A percentile compares a stretch with the other conserved stretches of the same genome.
Evolutionary conservation across 2,797 vertebrate species (phyloP).

Genomic region (Nannoperca obscura): DNA sequence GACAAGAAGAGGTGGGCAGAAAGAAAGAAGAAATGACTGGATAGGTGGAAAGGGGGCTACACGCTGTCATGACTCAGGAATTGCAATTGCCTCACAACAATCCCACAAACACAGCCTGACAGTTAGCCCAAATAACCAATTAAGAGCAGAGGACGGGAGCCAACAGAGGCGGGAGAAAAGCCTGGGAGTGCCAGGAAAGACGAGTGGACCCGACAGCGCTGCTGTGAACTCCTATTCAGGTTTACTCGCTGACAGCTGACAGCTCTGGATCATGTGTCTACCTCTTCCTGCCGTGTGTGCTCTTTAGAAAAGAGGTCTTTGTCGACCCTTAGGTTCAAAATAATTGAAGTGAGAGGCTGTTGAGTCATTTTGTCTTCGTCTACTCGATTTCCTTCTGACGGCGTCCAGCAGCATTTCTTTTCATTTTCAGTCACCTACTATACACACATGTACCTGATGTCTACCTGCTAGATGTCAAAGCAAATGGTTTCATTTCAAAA

Average conservation of each 20-base stretch:
- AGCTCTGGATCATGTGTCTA: constrained; percentile 55
- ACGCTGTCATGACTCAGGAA: constrained; percentile 69
- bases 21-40: background rate
- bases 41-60: background rate
- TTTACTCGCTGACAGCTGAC: constrained; percentile 62
- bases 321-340: constrained; percentile 26
- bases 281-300: constrained; percentile 19
- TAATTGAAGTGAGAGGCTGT: constrained; percentile 6
- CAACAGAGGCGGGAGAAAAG: constrained; percentile 60
- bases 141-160: constrained; percentile 67
- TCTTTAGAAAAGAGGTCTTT: constrained; percentile 39
- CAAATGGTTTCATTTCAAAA: constrained; percentile 16
- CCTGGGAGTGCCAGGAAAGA: constrained; percentile 30
- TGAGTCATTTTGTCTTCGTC: constrained; percentile 29
- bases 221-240: constrained; percentile 55
- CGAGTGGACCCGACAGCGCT: constrained; percentile 55
- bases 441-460: background rate
- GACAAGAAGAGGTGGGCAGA: constrained; percentile 49
- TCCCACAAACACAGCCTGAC: constrained; percentile 70
- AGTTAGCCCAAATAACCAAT: constrained; percentile 81
- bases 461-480: background rate
- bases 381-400: constrained; percentile 6
- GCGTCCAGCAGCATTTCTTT: constrained; percentile 8
- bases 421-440: constrained; percentile 4
- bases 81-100: constrained; percentile 64